A percentile compares a stretch with the other conserved stretches of the same genome.
phyloP scores from a whole-genome alignment of 2,888 invertebrate species.

The Melipona bicolor region DNA sequence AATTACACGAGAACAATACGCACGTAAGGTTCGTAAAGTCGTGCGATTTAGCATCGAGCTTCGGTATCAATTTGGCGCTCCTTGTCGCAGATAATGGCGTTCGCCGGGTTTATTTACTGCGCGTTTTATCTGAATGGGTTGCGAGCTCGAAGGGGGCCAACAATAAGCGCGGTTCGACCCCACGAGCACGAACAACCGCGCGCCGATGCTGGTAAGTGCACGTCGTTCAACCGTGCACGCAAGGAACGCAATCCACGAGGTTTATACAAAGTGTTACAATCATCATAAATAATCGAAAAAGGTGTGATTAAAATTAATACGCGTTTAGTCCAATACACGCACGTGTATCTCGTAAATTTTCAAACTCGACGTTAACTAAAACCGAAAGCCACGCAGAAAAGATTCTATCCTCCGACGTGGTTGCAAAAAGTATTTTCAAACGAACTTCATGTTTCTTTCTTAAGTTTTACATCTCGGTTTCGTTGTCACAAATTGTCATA shows the following conservation, averaged over 20 bases:
- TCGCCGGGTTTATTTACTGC: conserved; percentile 58
- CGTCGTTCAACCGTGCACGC: conserved; percentile 44
- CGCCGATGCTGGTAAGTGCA: conserved; percentile 29
- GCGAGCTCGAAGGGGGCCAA: conserved; percentile 32
- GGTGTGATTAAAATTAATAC: background rate
- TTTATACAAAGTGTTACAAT: conserved; percentile 33
- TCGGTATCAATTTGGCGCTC: conserved; percentile 46
- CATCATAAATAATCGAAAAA: background rate
- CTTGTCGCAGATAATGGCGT: conserved; percentile 56
- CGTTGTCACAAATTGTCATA: too few species aligned
- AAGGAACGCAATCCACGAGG: conserved; percentile 47
- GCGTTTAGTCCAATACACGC: background rate
- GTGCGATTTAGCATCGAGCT: conserved; percentile 30
- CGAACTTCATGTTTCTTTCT: too few species aligned
- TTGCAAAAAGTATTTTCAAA: too few species aligned
- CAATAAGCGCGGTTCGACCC: conserved; percentile 40
- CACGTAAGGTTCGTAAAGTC: conserved; percentile 4
- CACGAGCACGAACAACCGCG: conserved; percentile 49
- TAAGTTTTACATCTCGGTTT: too few species aligned
- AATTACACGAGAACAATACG: too few species aligned
- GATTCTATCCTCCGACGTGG: too few species aligned
- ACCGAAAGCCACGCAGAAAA: too few species aligned
- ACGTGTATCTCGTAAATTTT: background rate
- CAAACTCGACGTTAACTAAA: background rate
- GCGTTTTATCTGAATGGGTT: conserved; percentile 57